phyloP scores from a whole-genome alignment of 2,113 vertebrate genomes.

The Cynocephalus volans region DNA sequence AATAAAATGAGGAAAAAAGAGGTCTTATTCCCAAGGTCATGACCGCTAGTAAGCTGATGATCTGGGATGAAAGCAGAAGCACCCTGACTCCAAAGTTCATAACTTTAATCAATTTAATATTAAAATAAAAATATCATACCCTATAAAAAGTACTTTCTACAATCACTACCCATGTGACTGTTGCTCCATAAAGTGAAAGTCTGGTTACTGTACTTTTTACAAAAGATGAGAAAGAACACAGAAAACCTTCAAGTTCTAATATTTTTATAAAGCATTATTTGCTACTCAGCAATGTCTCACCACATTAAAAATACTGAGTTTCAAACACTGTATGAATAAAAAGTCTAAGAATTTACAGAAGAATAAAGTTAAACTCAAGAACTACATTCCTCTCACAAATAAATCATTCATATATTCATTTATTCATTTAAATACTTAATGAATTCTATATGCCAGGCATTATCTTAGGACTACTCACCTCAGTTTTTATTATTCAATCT shows the following conservation, averaged over 20 bases:
- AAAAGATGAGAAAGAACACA: background rate
- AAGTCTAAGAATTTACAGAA: background rate
- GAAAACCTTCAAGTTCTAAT: background rate
- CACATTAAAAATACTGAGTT: constrained; percentile 10
- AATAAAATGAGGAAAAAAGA: constrained; percentile 5
- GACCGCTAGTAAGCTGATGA: background rate
- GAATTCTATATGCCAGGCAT: background rate
- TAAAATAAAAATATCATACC: background rate
- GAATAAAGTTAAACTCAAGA: background rate
- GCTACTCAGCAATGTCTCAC: background rate
- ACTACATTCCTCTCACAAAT: background rate
- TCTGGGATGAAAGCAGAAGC: background rate
- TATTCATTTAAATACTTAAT: background rate
- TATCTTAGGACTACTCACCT: background rate
- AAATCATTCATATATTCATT: background rate
- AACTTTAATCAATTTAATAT: background rate
- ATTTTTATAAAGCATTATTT: constrained; percentile 5
- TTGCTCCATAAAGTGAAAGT: background rate
- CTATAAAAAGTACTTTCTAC: background rate
- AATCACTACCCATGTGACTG: background rate
- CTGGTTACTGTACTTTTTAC: background rate
- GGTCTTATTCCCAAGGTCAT: background rate
- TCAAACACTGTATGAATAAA: background rate
- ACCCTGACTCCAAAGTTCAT: background rate
- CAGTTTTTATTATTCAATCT: background rate